Percentiles rank a stretch among this genome's conserved stretches.
Evolutionary conservation across 2,888 invertebrate species (phyloP).

Genomic region (Sphaeridia pumilis): DNA sequence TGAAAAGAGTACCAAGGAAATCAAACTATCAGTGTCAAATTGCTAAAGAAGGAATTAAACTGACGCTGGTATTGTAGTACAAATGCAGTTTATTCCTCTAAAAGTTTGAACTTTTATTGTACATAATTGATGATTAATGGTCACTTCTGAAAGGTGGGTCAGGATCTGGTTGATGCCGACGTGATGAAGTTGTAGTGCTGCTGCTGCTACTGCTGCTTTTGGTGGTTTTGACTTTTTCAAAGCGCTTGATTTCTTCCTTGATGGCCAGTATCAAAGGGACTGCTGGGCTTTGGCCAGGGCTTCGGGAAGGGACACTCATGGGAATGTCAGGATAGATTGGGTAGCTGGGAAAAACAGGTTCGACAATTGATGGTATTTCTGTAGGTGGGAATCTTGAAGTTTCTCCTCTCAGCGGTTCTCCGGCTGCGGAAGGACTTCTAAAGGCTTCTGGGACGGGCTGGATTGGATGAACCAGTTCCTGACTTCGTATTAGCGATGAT

Average conservation of each 20-base stretch:
- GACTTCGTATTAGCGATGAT: no score
- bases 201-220: no score
- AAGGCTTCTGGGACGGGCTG: neutral
- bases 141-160: no score
- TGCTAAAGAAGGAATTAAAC: neutral
- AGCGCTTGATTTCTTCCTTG: slow-evolving; percentile 51
- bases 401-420: no score
- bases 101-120: no score
- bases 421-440: no score
- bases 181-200: no score
- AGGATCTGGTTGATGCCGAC: no score
- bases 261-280: slow-evolving; percentile 73
- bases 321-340: slow-evolving; percentile 33
- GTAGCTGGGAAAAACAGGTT: slow-evolving; percentile 33
- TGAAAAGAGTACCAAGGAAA: neutral
- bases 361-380: slow-evolving; percentile 5
- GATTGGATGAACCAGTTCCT: neutral
- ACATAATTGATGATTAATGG: no score
- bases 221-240: slow-evolving; percentile 25
- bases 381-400: no score
- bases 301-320: slow-evolving; percentile 2
- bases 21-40: neutral
- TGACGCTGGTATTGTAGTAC: neutral
- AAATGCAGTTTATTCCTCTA: no score
- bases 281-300: slow-evolving; percentile 46